Conservation (phyloP, 1,140 invertebrate genomes). For the Drosophila busckii region DNA sequence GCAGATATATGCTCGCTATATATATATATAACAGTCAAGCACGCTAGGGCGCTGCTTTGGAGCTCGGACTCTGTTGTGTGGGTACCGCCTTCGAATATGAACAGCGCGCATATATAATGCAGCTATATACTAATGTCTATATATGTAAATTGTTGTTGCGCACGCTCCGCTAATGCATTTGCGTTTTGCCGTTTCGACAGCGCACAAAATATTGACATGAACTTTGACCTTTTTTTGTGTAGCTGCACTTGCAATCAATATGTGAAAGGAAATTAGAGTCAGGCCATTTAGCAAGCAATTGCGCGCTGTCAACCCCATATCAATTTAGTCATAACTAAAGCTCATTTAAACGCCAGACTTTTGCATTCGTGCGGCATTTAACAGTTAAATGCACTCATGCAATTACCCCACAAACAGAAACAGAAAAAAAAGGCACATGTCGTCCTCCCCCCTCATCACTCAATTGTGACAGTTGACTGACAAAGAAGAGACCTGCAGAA, state of each 20-base stretch:
- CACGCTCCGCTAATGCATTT: slow-evolving; percentile 54
- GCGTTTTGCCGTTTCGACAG: slow-evolving; percentile 60
- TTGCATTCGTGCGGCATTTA: too few relatives aligned
- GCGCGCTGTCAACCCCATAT: slow-evolving; percentile 44
- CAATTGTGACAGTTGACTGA: slow-evolving; percentile 74
- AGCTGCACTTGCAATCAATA: slow-evolving; percentile 10
- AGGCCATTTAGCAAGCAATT: slow-evolving; percentile 3
- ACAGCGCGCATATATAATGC: too few relatives aligned
- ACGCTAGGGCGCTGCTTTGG: background rate
- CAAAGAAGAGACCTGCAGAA: slow-evolving; percentile 18
- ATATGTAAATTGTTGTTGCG: too few relatives aligned
- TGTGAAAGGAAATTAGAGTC: too few relatives aligned
- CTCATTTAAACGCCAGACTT: slow-evolving; percentile 36
- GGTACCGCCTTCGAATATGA: slow-evolving; percentile 16
- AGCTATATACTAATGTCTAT: too few relatives aligned
- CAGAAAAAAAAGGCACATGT: slow-evolving; percentile 23
- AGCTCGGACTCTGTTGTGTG: slow-evolving; percentile 12
- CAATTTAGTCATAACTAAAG: slow-evolving; percentile 37
- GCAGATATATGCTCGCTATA: slow-evolving; percentile 3
- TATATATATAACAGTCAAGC: background rate
- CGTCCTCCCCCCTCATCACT: too few relatives aligned
- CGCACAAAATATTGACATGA: slow-evolving; percentile 30
- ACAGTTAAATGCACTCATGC: slow-evolving; percentile 70
- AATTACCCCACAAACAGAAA: slow-evolving; percentile 39
- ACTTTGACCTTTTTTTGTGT: slow-evolving; percentile 38